Base-by-base conservation (phyloP, 2,113 vertebrate genomes). In the Myocastor coypus region DNA sequence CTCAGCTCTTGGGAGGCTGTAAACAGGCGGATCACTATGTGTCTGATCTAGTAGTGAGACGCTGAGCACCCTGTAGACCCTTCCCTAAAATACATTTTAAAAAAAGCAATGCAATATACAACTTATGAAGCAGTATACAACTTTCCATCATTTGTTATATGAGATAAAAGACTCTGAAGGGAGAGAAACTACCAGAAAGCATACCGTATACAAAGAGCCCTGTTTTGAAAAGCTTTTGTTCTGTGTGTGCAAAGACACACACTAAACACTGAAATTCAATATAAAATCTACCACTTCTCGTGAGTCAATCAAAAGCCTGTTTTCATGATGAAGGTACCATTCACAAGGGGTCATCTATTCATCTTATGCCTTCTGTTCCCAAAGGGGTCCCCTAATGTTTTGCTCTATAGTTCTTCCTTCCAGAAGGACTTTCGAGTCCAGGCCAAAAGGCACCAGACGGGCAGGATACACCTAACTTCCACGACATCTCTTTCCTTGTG, bases 291-390 rank as follows among this genome's bases (percentile, higher is more conserved):
- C 84, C 85, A 88, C 40, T 92, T 59, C 73, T 32, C 50, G 37
- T 32, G 52, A 77, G 83, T 88, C 26, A 46, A 37, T 85, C 71
- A 83, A 89, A 94, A 85, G 40, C 89, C 91, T 94, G 52, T 81
- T 91, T 84, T 86, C 94, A 96, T 94, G 37, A 10, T 24, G 69
- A 28, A 63, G 9, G 32, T 50, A 52, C 16, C 66, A 57, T 87
- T 42, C 68, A 90, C 14, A 40, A 88, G 34, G 64, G 69, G 22
- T 61, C 32, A 92, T 90, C 83, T 94, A 81, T 24, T 92, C 87
- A 81, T 91, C 12, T 81, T 88, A 50, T 80, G 66, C 8, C 77
- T 92, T 77, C n/a, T 84, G 34, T 57, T 91, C 83, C 37, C 42
- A 30, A 83, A 84, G 55, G 73, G 37, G 40, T n/a, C 55, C 86